Base-by-base conservation (phyloP, 2,888 invertebrate genomes). In the Dorcus parallelipipedus region DNA sequence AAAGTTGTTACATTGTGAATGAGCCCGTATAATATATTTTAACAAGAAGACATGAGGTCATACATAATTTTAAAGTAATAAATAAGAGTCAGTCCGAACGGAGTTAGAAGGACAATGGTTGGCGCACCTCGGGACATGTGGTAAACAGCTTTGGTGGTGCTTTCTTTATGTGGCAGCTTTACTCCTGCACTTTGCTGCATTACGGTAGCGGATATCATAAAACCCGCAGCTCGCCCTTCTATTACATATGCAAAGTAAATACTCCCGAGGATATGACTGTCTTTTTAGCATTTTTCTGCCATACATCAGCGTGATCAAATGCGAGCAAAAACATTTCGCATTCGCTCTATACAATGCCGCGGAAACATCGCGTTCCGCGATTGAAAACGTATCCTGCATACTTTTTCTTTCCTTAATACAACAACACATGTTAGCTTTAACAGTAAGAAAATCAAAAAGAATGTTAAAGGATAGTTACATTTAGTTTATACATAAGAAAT, bases 81-180 rank as follows among this genome's bases (percentile, higher is more conserved):
- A 56, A 51, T 56, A 52, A 52, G 48, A 56, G 56, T 52, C 51
- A 49, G 47, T 33, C 42, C 47, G 52, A 56, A 52, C 51, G 49
- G 52, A 56, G 51, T 56, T 56, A 56, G 50, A 47, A 45, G 56
- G 38, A 40, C 52, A 56, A 38, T 47, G 40, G 56, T 52, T 20
- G 38, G 38, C 8, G 40, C 40, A 45, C n/a, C 49, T 51, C 56
- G 40, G 47, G 45, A 50, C 47, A 41, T 49, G 49, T 42, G 26
- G 54, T 48, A 56, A 52, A 52, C 52, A 47, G 52, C 52, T 56
- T 52, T 47, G 45, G 39, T 48, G 47, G 51, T 39, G 56, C 56
- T 56, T 56, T 56, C 56, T 50, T 52, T 56, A 56, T 52, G 56
- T 39, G 52, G 47, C 48, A 51, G 47, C 56, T 56, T 56, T 52